Base-by-base conservation (phyloP, 2,888 invertebrate genomes). In the Troglohyphantes excavatus region DNA sequence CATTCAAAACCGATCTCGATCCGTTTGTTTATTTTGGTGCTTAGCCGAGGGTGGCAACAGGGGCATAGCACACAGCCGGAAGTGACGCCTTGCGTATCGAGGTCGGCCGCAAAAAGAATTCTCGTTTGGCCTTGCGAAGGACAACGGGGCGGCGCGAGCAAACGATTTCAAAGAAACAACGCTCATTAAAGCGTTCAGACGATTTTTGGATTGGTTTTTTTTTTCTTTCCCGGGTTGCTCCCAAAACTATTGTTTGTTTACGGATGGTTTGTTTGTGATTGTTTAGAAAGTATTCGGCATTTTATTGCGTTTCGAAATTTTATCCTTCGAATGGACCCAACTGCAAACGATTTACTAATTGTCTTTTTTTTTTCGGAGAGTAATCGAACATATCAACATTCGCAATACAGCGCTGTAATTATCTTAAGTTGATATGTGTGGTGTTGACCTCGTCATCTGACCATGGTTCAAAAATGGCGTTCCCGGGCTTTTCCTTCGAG, bases 71-170 rank as follows among this genome's bases (percentile, higher is more conserved):
- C n/a, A n/a, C n/a, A 23, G 17, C 53, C 70, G 70, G 82, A 82
- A 70, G 70, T 70, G 79, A 79, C 70, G 70, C 21, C 43, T 46
- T 27, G 82, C 46, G 27, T 53, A 27, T 39, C 70, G 75, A 84
- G 75, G 84, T 75, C 73, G 84, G 43, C 68, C 29, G 21, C 19
- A 70, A 82, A 70, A 70, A 70, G 59, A 39, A 13, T n/a, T 53
- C 53, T 61, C 72, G 82, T 72, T 72, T 83, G 82, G 70, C 85
- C 85, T 85, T 85, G 76, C 76, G 68, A 85, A 85, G 85, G 85
- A 46, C 85, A 59, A 63, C 61, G 26, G 46, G 26, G 53, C 67
- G n/a, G 53, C 53, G 23, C 26, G 26, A 21, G 2, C 65, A 26
- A 23, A 11, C 11, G 65, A 17, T 65, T 26, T 23, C 65, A 23